Evolutionary conservation across 2,888 invertebrate species (phyloP), one percentile per base, ranked within the genome.

Genomic region (Ypsolopha sequella): DNA sequence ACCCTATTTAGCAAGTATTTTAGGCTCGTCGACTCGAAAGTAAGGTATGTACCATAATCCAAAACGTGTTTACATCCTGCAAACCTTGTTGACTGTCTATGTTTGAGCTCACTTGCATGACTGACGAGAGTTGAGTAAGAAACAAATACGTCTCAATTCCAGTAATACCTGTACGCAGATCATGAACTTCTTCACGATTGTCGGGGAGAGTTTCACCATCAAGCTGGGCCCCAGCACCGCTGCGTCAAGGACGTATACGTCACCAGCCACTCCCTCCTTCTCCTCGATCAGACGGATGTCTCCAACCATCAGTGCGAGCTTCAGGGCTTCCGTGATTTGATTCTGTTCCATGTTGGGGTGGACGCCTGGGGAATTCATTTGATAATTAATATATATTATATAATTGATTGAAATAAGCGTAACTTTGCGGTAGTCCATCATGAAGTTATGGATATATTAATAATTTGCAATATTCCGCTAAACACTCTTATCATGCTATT

Each of bases 231-330:
- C 93, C 0, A 93, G 91, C 3, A 93, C 90, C 13, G 89, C 88
- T 0, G 94, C 94, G 63, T 95, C 95, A 53, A 95, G 69, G 33
- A 95, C 89, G 65, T 94, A 95, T 24, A 95, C 91, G 62, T 95
- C 95, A 0, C 95, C 95, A 2, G 94, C 93, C 0, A 95, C 94
- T 2, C 95, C 95, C 10, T 90, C 90, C 51, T 81, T 85, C 66
- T 94, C 94, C 60, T 94, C 95, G 10, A 88, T 89, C 36, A 95
- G 79, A 7, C 95, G 89, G 0, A 95, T 85, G 65, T 95, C 95
- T 1, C 95, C 95, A 46, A 95, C 91, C 95, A 95, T 95, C 7
- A 95, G 80, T 0, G 93, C 92, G 10, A 94, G 81, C 72, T 95
- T 95, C 87, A 94, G 89, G 11, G 90, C 90, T 56, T 95, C 94